Conservation (phyloP, 2,113 vertebrate genomes). For the Phycodurus eques region DNA sequence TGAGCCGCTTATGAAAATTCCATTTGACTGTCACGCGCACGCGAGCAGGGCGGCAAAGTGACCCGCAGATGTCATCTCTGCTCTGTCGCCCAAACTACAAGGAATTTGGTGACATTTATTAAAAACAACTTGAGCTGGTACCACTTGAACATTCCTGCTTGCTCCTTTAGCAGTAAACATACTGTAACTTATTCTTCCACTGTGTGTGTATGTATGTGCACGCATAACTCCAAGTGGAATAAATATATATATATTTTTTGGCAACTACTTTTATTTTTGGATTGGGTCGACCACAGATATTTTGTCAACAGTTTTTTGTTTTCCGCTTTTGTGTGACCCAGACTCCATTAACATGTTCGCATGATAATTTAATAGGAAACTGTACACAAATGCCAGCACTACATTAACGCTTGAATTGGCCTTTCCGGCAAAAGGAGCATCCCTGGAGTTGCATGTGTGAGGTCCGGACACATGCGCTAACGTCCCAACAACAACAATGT, state of each 20-base stretch:
- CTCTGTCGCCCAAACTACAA: slow-evolving; percentile 37
- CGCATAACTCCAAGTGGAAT: background rate
- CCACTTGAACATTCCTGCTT: slow-evolving; percentile 44
- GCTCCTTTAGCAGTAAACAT: background rate
- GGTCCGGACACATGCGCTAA: too few species aligned
- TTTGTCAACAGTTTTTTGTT: background rate
- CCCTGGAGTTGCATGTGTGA: too few species aligned
- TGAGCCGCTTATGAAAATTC: too few species aligned
- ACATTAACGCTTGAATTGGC: background rate
- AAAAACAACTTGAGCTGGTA: slow-evolving; percentile 49
- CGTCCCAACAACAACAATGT: too few species aligned
- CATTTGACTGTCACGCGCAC: slow-evolving; percentile 46
- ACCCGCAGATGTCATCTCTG: slow-evolving; percentile 56
- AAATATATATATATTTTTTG: background rate
- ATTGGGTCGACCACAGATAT: background rate
- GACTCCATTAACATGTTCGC: background rate
- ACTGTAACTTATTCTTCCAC: background rate
- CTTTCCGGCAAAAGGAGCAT: background rate
- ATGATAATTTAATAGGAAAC: background rate
- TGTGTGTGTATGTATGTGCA: slow-evolving; percentile 2
- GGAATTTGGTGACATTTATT: slow-evolving; percentile 49
- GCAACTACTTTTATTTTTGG: background rate
- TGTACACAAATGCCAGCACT: background rate
- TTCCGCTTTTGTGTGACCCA: background rate
- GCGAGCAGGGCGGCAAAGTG: slow-evolving; percentile 31